Percentiles rank a stretch among this genome's conserved stretches.
phyloP scores from a whole-genome alignment of 2,113 vertebrate species.

The Rhabdomys dilectus region DNA sequence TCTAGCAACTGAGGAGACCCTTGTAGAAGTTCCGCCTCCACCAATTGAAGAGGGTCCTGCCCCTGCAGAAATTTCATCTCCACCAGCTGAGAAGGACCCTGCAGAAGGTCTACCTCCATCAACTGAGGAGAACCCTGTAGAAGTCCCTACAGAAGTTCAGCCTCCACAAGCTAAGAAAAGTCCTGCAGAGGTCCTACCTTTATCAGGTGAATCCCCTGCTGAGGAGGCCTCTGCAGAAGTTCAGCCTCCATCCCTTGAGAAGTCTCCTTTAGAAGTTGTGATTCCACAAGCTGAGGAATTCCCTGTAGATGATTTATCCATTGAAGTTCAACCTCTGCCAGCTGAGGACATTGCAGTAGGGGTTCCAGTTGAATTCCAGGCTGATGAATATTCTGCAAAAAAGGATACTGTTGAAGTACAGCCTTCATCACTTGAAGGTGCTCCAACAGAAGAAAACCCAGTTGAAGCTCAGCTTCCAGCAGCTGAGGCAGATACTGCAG shows the following conservation, averaged over 20 bases:
- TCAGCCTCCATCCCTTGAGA: not conserved
- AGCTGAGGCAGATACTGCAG: accelerated
- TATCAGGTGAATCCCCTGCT: too few relatives aligned
- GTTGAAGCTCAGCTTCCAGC: too few relatives aligned
- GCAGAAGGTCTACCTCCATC: too few relatives aligned
- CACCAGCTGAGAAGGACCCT: not conserved
- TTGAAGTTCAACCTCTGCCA: not conserved
- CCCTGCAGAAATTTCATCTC: not conserved
- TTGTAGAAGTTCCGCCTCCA: too few relatives aligned
- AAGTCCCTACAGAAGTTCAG: too few relatives aligned
- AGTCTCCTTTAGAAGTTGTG: accelerated
- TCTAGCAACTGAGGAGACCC: too few relatives aligned
- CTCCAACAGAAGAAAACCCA: accelerated
- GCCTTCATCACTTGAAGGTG: not conserved
- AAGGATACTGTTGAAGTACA: accelerated
- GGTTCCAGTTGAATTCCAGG: not conserved
- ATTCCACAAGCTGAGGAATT: not conserved
- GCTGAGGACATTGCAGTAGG: not conserved
- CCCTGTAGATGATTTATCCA: too few relatives aligned
- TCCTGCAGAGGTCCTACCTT: not conserved
- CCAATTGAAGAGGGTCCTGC: not conserved
- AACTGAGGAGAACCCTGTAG: too few relatives aligned
- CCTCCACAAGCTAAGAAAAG: accelerated
- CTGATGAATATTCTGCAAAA: not conserved
- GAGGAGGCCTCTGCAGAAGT: not conserved